These are phyloP conservation scores for Armadillidium nasatum DNA, from an alignment of 1,140 invertebrate genomes.

Conservation along the genomic window DNA sequence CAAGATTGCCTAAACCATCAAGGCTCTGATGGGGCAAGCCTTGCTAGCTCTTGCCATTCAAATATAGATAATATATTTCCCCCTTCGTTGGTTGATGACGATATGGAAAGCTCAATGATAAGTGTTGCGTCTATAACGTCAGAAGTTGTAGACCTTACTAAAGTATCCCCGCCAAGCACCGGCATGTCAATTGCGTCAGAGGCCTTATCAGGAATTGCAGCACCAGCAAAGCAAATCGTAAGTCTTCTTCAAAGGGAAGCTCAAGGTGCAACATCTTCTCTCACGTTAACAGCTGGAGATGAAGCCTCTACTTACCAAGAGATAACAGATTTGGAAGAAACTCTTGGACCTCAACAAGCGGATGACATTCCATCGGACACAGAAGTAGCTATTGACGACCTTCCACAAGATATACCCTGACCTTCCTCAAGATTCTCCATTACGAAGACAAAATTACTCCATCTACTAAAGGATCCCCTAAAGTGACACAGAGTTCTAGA, in stretches of 20 bases:
- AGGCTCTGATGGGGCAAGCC: slow-evolving; percentile 58
- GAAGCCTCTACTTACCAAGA: slow-evolving; percentile 58
- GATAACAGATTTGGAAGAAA: slow-evolving; percentile 56
- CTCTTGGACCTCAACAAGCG: slow-evolving; percentile 54
- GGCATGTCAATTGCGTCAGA: slow-evolving; percentile 44
- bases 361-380: slow-evolving; percentile 45
- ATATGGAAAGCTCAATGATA: slow-evolving; percentile 68
- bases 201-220: slow-evolving; percentile 45
- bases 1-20: slow-evolving; percentile 57
- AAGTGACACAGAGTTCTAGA: slow-evolving; percentile 26
- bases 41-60: slow-evolving; percentile 56
- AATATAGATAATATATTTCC: slow-evolving; percentile 75
- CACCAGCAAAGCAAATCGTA: slow-evolving; percentile 46
- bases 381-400: slow-evolving; percentile 48
- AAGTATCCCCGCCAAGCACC: slow-evolving; percentile 32
- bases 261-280: slow-evolving; percentile 41
- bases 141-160: slow-evolving; percentile 60
- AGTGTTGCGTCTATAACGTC: slow-evolving; percentile 77
- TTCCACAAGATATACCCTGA: slow-evolving; percentile 45
- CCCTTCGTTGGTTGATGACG: slow-evolving; percentile 72
- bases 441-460: not conserved
- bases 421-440: slow-evolving; percentile 41
- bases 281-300: slow-evolving; percentile 42
- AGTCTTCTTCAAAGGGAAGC: slow-evolving; percentile 46
- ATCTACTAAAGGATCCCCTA: not conserved